Conservation (phyloP, 1,140 invertebrate species). For the Cataglyphis hispanica region DNA sequence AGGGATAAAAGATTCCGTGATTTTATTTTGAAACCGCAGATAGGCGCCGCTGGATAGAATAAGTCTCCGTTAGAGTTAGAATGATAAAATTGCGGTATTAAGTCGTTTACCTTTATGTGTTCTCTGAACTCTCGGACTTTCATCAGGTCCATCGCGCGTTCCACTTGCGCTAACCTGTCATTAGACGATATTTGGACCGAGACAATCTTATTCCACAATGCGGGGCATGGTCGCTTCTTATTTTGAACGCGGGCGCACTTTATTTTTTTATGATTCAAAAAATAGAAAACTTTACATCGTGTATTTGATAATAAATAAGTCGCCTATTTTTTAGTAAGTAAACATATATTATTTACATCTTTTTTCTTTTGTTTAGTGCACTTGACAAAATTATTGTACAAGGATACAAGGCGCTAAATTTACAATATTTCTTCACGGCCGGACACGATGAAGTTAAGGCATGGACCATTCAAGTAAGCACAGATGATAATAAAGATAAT, state of each 20-base stretch:
- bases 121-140: constrained; percentile 85
- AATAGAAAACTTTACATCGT: background rate
- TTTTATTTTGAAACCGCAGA: constrained; percentile 86
- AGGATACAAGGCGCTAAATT: constrained; percentile 98
- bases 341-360: background rate
- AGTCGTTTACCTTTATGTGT: constrained; percentile 87
- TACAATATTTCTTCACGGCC: constrained; percentile 99
- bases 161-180: constrained; percentile 82
- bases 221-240: constrained; percentile 64
- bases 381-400: constrained; percentile 99
- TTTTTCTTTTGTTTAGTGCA: constrained; percentile 87
- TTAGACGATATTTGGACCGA: constrained; percentile 84
- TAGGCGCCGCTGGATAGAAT: constrained; percentile 75
- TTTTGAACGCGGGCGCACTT: constrained; percentile 57
- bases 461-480: constrained; percentile 98
- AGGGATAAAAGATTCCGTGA: constrained; percentile 82
- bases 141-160: constrained; percentile 70
- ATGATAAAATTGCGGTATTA: constrained; percentile 87
- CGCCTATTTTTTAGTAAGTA: background rate
- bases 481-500: background rate
- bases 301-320: background rate
- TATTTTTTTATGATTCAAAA: constrained; percentile 54
- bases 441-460: constrained; percentile 99
- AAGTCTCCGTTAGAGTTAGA: constrained; percentile 74
- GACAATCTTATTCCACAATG: constrained; percentile 83